phyloP scores from a whole-genome alignment of 2,113 vertebrate genomes.

The Vimba vimba region DNA sequence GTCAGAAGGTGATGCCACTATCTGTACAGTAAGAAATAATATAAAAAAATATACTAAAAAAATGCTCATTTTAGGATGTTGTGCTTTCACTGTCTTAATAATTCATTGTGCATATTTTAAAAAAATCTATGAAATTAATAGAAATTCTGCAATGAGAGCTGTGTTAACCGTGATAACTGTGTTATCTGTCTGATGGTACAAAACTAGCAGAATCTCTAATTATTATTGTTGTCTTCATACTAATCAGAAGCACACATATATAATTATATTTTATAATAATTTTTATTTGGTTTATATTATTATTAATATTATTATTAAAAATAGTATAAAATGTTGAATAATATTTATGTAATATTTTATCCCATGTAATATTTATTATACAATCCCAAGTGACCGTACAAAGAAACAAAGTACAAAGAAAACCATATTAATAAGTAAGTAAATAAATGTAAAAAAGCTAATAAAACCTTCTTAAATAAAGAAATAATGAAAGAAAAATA shows the following conservation, averaged over 20 bases:
- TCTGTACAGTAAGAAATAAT: background rate
- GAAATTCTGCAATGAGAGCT: background rate
- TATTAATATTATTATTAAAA: background rate
- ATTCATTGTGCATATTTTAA: background rate
- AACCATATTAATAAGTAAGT: too few species aligned
- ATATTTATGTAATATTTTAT: background rate
- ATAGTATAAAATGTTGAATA: background rate
- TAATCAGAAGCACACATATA: too few species aligned
- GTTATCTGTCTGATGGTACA: background rate
- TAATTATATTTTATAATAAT: too few species aligned
- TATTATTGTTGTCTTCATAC: background rate
- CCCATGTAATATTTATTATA: too few species aligned
- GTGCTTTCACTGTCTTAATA: background rate
- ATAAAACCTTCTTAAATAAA: background rate
- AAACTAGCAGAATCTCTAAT: background rate
- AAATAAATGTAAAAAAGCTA: background rate
- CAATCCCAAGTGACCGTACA: conserved; percentile 4
- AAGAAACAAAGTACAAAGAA: too few species aligned
- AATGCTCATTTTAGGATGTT: background rate
- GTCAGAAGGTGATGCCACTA: background rate
- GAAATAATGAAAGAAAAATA: background rate
- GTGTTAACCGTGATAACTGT: background rate
- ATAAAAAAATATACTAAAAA: background rate
- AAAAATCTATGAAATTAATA: background rate
- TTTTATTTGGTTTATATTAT: too few species aligned